A percentile compares a stretch with the other conserved stretches of the same genome.
Evolutionary conservation across 1,140 invertebrate species (phyloP).

Genomic region (Zaprionus tsacasi): DNA sequence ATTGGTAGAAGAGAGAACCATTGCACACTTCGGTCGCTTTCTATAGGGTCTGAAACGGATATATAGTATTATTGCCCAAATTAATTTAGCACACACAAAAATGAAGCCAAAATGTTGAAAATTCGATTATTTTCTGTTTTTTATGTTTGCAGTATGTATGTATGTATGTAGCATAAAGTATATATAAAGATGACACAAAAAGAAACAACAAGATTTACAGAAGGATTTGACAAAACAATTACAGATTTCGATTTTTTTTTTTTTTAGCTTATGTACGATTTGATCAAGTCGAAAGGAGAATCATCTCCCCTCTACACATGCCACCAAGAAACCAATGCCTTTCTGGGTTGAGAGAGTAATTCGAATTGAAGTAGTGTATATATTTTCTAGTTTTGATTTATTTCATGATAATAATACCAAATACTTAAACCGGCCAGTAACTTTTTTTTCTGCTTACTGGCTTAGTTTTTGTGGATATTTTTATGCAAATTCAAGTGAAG

Average conservation of each 20-base stretch:
- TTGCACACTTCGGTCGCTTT: constrained; percentile 20
- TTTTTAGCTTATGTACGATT: constrained; percentile 26
- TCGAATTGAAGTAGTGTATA: constrained; percentile 29
- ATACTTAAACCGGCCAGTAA: constrained; percentile 40
- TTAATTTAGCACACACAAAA: constrained; percentile 50
- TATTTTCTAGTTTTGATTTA: constrained; percentile 44
- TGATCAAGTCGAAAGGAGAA: constrained; percentile 13
- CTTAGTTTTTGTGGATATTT: constrained; percentile 59
- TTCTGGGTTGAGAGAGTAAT: constrained; percentile 60
- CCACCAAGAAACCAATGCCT: constrained; percentile 86
- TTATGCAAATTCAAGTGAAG: constrained; percentile 79
- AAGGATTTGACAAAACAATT: constrained; percentile 70
- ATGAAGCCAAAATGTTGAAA: constrained; percentile 47
- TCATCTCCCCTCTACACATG: constrained; percentile 65
- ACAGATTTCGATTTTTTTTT: constrained; percentile 8
- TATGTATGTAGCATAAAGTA: background rate
- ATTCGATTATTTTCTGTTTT: constrained; percentile 10
- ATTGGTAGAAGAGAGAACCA: background rate
- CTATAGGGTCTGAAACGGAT: constrained; percentile 14
- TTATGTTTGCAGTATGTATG: constrained; percentile 11
- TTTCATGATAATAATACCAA: constrained; percentile 49
- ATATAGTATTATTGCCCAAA: constrained; percentile 35
- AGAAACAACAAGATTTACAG: constrained; percentile 63
- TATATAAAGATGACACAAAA: constrained; percentile 2
- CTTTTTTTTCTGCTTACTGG: constrained; percentile 18